These are phyloP conservation scores for Elachura formosa DNA, from an alignment of 2,113 vertebrate species.

Conservation along the genomic window DNA sequence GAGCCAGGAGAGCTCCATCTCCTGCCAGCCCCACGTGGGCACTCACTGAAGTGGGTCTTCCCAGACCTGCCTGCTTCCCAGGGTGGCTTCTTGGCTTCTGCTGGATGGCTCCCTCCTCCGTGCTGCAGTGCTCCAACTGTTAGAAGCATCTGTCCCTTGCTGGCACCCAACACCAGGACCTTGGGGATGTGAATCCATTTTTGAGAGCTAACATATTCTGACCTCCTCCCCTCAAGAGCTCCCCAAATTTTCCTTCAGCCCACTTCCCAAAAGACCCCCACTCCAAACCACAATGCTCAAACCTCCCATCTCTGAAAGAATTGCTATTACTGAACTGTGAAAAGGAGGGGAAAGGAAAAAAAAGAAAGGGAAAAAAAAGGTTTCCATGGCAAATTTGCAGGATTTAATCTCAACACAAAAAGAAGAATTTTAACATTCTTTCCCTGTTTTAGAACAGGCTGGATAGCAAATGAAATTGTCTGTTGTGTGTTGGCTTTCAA, in stretches of 20 bases:
- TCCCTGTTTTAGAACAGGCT: neutral
- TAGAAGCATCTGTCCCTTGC: neutral
- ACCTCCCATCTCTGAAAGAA: neutral
- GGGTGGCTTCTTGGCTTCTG: neutral
- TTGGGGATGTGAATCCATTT: neutral
- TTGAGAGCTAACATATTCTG: neutral
- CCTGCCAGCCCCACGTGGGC: neutral
- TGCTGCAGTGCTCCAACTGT: neutral
- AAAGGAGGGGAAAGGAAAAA: neutral
- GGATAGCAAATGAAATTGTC: neutral
- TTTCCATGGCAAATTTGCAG: slow-evolving; percentile 60
- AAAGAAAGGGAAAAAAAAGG: neutral
- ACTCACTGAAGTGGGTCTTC: neutral
- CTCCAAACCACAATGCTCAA: neutral
- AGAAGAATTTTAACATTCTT: slow-evolving; percentile 49
- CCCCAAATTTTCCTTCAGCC: neutral
- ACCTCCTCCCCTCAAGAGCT: neutral
- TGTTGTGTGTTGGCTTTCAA: slow-evolving; percentile 33
- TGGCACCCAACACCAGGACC: accelerated
- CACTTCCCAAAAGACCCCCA: neutral
- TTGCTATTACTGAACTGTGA: neutral
- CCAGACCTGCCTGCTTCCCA: neutral
- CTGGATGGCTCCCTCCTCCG: neutral
- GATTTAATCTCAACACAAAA: slow-evolving; percentile 9
- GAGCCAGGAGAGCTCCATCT: neutral